phyloP scores from a whole-genome alignment of 2,888 invertebrate species.

The Chrysomela aeneicollis region DNA sequence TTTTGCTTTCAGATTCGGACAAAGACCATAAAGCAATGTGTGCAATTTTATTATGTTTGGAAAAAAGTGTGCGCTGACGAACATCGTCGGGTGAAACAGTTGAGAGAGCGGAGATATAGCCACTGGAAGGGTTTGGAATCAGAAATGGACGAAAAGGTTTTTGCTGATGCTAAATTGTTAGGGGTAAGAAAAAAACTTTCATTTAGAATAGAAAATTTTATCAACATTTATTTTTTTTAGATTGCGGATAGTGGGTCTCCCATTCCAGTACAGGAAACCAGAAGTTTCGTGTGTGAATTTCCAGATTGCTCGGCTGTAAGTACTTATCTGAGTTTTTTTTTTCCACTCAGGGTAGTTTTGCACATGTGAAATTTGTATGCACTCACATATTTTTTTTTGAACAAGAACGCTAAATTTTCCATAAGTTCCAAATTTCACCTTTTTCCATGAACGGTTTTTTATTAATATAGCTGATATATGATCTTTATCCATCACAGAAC shows the following conservation, averaged over 20 bases:
- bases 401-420: too few species aligned
- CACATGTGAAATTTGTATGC: too few species aligned
- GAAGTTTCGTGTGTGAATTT: conserved; percentile 68
- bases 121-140: conserved; percentile 49
- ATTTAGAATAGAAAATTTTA: conserved; percentile 8
- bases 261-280: conserved; percentile 56
- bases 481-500: too few species aligned
- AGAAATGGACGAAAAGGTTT: conserved; percentile 58
- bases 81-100: conserved; percentile 56
- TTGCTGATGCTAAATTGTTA: conserved; percentile 59
- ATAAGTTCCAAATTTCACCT: too few species aligned
- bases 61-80: conserved; percentile 93
- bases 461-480: too few species aligned
- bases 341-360: too few species aligned
- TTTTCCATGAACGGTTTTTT: too few species aligned
- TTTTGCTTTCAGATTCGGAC: conserved; percentile 71
- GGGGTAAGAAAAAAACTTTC: conserved; percentile 52
- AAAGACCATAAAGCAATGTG: conserved; percentile 90
- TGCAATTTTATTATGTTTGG: conserved; percentile 99
- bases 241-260: conserved; percentile 61
- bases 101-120: conserved; percentile 53
- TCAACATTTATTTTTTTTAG: conserved; percentile 45
- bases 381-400: too few species aligned
- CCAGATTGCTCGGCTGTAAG: conserved; percentile 71
- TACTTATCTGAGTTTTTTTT: too few species aligned